These are phyloP conservation scores for Ramphastos sulfuratus DNA, from an alignment of 2,113 vertebrate species.

Conservation along the genomic window DNA sequence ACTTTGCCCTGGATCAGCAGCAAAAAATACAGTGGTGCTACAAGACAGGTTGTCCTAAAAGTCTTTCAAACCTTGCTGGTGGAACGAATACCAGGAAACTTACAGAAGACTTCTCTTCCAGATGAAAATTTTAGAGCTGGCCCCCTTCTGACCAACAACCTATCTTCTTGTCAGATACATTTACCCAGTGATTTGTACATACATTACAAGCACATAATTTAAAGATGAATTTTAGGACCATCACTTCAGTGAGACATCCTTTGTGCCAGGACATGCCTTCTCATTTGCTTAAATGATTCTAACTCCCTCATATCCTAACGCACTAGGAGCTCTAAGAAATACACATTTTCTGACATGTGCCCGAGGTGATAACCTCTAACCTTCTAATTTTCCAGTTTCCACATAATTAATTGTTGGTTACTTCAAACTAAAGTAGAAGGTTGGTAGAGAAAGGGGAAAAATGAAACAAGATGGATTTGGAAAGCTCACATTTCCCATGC, in stretches of 20 bases:
- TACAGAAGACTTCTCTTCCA: neutral
- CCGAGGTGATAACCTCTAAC: constrained; percentile 41
- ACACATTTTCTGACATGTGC: neutral
- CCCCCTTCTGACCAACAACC: neutral
- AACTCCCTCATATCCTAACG: neutral
- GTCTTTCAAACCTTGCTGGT: neutral
- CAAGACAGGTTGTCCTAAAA: neutral
- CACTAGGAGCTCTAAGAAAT: constrained; percentile 20
- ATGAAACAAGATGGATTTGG: neutral
- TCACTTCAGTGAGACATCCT: neutral
- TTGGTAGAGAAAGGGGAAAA: constrained; percentile 19
- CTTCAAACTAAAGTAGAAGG: constrained; percentile 25
- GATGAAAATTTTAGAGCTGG: neutral
- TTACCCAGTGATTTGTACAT: neutral
- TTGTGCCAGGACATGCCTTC: neutral
- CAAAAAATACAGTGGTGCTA: neutral
- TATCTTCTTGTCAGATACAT: neutral
- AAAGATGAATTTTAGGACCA: neutral
- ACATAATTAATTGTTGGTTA: constrained; percentile 55
- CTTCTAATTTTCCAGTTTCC: constrained; percentile 58
- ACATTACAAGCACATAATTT: neutral
- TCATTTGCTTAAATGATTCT: neutral
- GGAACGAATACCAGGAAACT: neutral
- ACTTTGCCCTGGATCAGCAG: neutral
- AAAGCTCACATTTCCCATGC: neutral